Conservation (phyloP, 1,140 invertebrate species). For the Cotesia glomerata region DNA sequence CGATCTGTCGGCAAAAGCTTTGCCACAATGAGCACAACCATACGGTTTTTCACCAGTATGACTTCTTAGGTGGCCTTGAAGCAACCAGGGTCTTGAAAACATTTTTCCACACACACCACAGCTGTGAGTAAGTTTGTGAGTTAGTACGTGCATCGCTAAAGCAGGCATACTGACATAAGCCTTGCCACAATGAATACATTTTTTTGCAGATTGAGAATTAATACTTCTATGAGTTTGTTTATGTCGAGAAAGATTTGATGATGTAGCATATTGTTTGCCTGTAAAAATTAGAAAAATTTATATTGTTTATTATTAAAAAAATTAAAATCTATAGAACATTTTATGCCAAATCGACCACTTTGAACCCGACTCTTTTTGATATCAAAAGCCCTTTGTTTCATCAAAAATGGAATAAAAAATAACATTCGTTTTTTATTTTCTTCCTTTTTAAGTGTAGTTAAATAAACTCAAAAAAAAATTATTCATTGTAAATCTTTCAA, state of each 20-base stretch:
- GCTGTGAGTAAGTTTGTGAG: constrained; percentile 90
- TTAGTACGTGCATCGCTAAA: constrained; percentile 97
- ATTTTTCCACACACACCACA: constrained; percentile 97
- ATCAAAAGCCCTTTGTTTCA: too few species aligned
- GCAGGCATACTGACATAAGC: constrained; percentile 99
- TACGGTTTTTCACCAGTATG: constrained; percentile 99
- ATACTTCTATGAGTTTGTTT: constrained; percentile 95
- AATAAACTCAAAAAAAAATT: too few species aligned
- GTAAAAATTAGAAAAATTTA: background rate
- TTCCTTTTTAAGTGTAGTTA: too few species aligned
- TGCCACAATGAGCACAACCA: constrained; percentile 97
- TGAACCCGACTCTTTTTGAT: too few species aligned
- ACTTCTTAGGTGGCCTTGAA: constrained; percentile 94
- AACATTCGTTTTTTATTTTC: too few species aligned
- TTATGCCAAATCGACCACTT: too few species aligned
- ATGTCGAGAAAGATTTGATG: constrained; percentile 94
- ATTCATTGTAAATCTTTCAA: too few species aligned
- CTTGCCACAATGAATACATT: constrained; percentile 94
- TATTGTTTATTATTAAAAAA: background rate
- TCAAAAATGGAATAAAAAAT: too few species aligned
- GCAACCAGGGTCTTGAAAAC: constrained; percentile 96
- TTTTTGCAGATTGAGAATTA: constrained; percentile 91
- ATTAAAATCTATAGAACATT: too few species aligned
- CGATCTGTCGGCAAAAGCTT: constrained; percentile 96
- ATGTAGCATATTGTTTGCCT: constrained; percentile 95